Base-by-base conservation (phyloP, 2,888 invertebrate species). In the Unio delphinus region DNA sequence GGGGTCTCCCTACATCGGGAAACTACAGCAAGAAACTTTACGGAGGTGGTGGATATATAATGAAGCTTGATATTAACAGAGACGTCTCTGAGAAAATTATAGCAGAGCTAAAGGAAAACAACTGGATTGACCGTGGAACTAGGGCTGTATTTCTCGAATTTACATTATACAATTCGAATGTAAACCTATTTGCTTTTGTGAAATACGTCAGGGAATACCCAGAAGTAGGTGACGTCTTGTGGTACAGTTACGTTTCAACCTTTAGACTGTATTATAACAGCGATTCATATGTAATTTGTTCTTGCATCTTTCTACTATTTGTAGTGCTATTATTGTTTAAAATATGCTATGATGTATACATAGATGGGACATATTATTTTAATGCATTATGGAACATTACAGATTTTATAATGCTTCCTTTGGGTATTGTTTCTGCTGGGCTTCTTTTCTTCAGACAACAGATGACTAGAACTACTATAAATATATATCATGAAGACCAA, bases 211-310 rank as follows among this genome's bases (percentile, higher is more conserved):
- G 55, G 0, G 72, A 72, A 54, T 72, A 65, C 30, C 28, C 64
- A 1, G 68, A 68, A 15, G 60, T 65, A 6, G 72, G 68, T 11
- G 62, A 55, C 28, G 64, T 62, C 8, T n/a, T 68, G 15, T 34
- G 45, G 7, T 67, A 64, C 55, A 30, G 54, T 23, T 34, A 63
- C 18, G 58, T 67, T 8, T 60, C 66, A 26, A 56, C 64, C 23
- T 72, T 72, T 26, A 57, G 72, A 58, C 63, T 69, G 6, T 65
- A 68, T 57, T 61, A 66, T n/a, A 55, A 65, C 59, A 58, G 59
- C 18, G 68, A 62, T 28, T 68, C 72, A 26, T 63, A 65, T 2
- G 5, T 68, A 1, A 1, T 72, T 11, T 72, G 61, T 20, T 72
- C 68, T 56, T n/a, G 58, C n/a, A 23, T 65, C 30, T 56, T 65